These are phyloP conservation scores for Panthera tigris DNA, from an alignment of 2,113 vertebrate genomes.

Conservation along the genomic window DNA sequence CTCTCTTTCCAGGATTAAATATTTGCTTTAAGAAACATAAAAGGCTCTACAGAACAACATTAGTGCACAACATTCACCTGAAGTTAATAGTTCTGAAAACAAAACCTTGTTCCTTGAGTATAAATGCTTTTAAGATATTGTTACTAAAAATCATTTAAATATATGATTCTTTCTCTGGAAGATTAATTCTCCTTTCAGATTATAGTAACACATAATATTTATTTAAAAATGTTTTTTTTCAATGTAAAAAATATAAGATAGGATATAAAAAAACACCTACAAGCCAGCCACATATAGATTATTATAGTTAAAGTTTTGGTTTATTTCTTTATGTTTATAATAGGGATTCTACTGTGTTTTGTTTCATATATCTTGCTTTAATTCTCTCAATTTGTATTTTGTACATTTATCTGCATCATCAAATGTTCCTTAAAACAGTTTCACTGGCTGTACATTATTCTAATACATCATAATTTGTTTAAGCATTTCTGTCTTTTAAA, in stretches of 20 bases:
- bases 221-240: background rate
- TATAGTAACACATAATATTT: background rate
- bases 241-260: background rate
- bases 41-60: background rate
- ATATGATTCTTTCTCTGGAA: background rate
- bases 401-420: background rate
- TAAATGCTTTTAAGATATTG: background rate
- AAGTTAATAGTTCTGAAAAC: background rate
- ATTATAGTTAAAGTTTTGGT: background rate
- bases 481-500: constrained; percentile 21
- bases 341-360: background rate
- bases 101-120: background rate
- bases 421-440: background rate
- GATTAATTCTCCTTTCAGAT: background rate
- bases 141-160: constrained; percentile 22
- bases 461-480: background rate
- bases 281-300: background rate
- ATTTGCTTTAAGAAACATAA: background rate
- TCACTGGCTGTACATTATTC: background rate
- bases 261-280: background rate
- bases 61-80: background rate
- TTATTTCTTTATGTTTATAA: constrained; percentile 23
- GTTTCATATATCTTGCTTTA: background rate
- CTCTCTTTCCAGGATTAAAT: background rate
- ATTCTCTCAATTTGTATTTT: constrained; percentile 5